Evolutionary conservation across 2,888 invertebrate species (phyloP).

Genomic region (Cremastinae sp.): DNA sequence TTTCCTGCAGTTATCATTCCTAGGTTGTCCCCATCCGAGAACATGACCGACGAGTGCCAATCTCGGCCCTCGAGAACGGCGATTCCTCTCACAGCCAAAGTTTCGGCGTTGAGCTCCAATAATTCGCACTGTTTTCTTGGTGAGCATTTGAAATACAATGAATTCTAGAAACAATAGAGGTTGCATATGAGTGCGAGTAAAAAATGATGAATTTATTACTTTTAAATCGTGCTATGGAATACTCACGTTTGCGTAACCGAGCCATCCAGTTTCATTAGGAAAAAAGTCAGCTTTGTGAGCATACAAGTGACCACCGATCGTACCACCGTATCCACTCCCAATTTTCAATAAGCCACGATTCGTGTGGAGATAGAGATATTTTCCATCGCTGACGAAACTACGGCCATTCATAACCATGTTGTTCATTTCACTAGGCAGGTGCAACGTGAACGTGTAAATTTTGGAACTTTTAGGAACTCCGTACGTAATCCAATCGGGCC

Average conservation of each 20-base stretch:
- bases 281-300: slow-evolving; percentile 91
- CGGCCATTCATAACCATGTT: slow-evolving; percentile 81
- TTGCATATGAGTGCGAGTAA: too few relatives aligned
- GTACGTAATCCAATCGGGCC: slow-evolving; percentile 94
- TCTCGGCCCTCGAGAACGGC: slow-evolving; percentile 79
- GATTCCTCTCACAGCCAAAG: slow-evolving; percentile 81
- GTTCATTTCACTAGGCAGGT: slow-evolving; percentile 81
- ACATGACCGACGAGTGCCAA: slow-evolving; percentile 82
- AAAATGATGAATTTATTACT: background rate
- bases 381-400: slow-evolving; percentile 94
- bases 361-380: slow-evolving; percentile 92
- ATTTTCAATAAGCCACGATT: slow-evolving; percentile 94
- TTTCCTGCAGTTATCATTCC: slow-evolving; percentile 90
- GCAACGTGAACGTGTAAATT: slow-evolving; percentile 86
- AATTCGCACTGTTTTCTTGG: slow-evolving; percentile 78
- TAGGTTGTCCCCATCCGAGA: slow-evolving; percentile 90
- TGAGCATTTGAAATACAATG: slow-evolving; percentile 88
- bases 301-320: slow-evolving; percentile 95
- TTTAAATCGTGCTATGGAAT: background rate
- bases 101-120: slow-evolving; percentile 80
- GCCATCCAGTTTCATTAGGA: slow-evolving; percentile 90
- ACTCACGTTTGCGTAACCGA: slow-evolving; percentile 92
- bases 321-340: slow-evolving; percentile 96
- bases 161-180: slow-evolving; percentile 86
- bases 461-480: slow-evolving; percentile 91